Base-by-base conservation (phyloP, 2,113 vertebrate species). In the Engystomops pustulosus region DNA sequence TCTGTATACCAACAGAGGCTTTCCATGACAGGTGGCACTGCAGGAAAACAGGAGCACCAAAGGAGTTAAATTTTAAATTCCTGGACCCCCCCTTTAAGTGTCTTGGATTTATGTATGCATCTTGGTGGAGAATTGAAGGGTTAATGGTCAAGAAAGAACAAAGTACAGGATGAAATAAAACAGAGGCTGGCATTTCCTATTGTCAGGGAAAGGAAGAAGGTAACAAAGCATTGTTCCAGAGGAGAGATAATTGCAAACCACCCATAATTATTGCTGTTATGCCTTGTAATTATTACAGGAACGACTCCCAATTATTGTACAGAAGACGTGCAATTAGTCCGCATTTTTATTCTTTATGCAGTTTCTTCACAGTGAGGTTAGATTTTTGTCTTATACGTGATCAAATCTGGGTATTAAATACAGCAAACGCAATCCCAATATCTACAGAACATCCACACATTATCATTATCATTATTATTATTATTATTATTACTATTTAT, bases 221-320 rank as follows among this genome's bases (percentile, higher is more conserved):
- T 81, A 81, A 25, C 79, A 53, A 45, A 68, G 30, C 45, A 70
- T 53, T 53, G 45, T 81, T 81, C n/a, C 32, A 38, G 65, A 49
- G n/a, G 47, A 65, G 38, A 51, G 79, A 81, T 70, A 80, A 69
- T 68, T 68, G 44, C 44, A 51, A 62, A 14, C 23, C 77, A 79
- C 58, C 38, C 41, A 69, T 69, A 80, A 81, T 81, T 70, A 81
- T 69, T 81, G 79, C 20, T 70, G 45, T 81, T 70, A 20, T 81
- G 65, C 65, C 10, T 69, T 70, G 62, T 53, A 81, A 69, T 81
- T 70, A 81, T 81, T 81, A 68, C 27, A 81, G 44, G 79, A 38
- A 53, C 27, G 32, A 25, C 60, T 69, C 79, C 68, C 65, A 81
- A 51, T 80, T 80, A 80, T 80, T 69, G 44, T 23, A 80, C 27